Base-by-base conservation (phyloP, 2,888 invertebrate species). In the Nemoura dubitans region DNA sequence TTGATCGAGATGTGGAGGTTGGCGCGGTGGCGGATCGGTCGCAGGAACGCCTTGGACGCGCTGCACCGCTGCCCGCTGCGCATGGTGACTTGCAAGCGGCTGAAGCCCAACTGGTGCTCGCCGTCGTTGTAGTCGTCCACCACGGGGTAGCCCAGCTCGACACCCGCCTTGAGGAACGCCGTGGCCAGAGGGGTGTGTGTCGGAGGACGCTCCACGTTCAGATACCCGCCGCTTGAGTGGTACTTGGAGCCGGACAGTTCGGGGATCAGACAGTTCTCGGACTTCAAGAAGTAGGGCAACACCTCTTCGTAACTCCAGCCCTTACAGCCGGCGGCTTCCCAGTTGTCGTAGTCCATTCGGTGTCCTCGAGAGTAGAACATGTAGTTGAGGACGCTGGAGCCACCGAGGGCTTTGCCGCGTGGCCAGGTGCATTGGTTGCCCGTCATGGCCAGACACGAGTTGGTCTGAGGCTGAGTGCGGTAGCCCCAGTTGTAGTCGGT, bases 311-410 rank as follows among this genome's bases (percentile, higher is more conserved):
- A n/a, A n/a, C n/a, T n/a, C n/a, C n/a, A n/a, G n/a, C n/a, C 94
- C 0, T 90, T 87, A 89, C 94, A 95, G 0, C 95, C 95, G 76
- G 92, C 89, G 0, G 90, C 89, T 14, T 92, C 92, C 96, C 96
- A 96, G 0, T 91, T 90, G 89, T 96, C 94, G 89, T 93, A 96
- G 90, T 96, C 96, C 1, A 90, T 89, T 3, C 93, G 92, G 90
- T 94, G 94, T 0, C 96, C 96, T 6, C 94, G 92, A 0, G 94
- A 90, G 89, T 95, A 94, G 0, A 95, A 86, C 95, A 95, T 94
- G 21, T 92, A 94, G 90, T 96, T 96, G 2, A 95, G 92, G 0
- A 92, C 92, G 21, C 94, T 94, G 0, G 93, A 92, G 0, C 96
- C 96, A 0, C 96, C 96, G 27, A 95, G 91, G 16, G 93, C 93